phyloP scores from a whole-genome alignment of 2,888 invertebrate species.

The Drosophila paranaensis region DNA sequence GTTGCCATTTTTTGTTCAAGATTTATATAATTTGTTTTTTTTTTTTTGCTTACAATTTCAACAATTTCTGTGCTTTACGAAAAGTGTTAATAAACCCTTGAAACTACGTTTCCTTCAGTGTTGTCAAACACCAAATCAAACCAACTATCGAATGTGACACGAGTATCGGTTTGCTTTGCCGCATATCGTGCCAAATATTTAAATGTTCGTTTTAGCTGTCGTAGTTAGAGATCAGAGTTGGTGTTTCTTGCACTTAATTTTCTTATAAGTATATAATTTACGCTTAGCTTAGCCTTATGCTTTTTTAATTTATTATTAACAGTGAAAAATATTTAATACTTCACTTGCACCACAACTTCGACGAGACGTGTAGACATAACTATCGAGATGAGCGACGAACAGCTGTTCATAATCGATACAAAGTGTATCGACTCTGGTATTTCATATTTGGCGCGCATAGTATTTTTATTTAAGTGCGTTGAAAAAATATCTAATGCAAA shows the following conservation, averaged over 20 bases:
- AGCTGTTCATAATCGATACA: neutral
- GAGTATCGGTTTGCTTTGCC: neutral
- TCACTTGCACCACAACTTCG: neutral
- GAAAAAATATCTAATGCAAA: too few relatives aligned
- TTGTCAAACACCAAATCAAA: conserved; percentile 12
- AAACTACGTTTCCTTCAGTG: conserved; percentile 23
- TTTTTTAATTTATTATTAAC: neutral
- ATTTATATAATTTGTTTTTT: conserved; percentile 71
- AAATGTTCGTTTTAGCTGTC: neutral
- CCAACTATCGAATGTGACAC: neutral
- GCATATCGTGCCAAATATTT: conserved; percentile 11
- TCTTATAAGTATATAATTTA: neutral
- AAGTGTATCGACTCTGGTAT: too few relatives aligned
- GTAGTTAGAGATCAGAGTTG: too few relatives aligned
- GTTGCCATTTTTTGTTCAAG: conserved; percentile 88
- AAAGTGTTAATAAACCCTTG: conserved; percentile 48
- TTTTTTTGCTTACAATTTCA: conserved; percentile 53
- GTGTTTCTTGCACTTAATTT: neutral
- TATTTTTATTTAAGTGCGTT: neutral
- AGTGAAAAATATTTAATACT: neutral
- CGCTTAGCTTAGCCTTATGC: neutral
- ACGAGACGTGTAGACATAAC: neutral
- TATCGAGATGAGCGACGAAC: neutral
- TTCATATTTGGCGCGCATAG: neutral
- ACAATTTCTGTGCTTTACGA: conserved; percentile 53